phyloP scores from a whole-genome alignment of 2,888 invertebrate species.

The Harpalus rubripes region DNA sequence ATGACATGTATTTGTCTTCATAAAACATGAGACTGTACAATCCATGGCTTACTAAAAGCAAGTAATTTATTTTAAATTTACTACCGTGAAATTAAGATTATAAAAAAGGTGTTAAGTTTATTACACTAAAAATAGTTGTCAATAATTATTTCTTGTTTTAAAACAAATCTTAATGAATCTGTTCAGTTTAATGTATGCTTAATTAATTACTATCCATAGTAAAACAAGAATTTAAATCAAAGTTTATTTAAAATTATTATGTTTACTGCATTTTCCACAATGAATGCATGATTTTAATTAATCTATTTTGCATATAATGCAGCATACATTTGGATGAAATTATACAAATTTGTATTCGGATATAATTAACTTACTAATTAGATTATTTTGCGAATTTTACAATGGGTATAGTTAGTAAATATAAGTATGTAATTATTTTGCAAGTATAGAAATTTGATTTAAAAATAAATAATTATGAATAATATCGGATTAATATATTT shows the following conservation, averaged over 20 bases:
- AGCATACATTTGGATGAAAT: neutral
- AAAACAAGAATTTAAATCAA: conserved; percentile 26
- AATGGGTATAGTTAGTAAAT: neutral
- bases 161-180: neutral
- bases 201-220: conserved; percentile 8
- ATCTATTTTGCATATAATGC: conserved; percentile 39
- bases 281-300: conserved; percentile 20
- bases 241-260: conserved; percentile 41
- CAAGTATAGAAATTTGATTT: no score
- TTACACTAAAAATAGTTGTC: neutral
- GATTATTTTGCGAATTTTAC: neutral
- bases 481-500: no score
- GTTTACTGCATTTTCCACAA: conserved; percentile 3
- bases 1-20: conserved; percentile 51
- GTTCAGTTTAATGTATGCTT: conserved; percentile 26
- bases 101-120: conserved; percentile 33
- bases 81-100: conserved; percentile 40
- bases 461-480: no score
- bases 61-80: conserved; percentile 33
- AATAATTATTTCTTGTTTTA: neutral
- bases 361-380: neutral
- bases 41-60: conserved; percentile 33
- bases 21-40: conserved; percentile 27
- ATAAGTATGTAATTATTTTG: no score
- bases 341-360: neutral